Percentiles rank a stretch among this genome's conserved stretches.
phyloP scores from a whole-genome alignment of 2,113 vertebrate genomes.

The Podarcis raffonei region DNA sequence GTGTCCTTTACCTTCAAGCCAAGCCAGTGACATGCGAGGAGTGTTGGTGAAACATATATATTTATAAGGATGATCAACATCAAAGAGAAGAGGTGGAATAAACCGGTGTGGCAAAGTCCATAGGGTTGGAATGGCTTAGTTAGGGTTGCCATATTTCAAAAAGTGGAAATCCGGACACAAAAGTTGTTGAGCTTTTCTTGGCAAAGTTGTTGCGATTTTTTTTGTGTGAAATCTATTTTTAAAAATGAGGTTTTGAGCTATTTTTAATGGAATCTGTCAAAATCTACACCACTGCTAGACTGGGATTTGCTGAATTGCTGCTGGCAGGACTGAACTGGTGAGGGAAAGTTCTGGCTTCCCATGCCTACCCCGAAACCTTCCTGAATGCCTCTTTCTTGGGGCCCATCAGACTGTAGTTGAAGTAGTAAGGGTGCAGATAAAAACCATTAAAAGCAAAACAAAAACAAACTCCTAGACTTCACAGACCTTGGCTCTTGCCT shows the following conservation, averaged over 20 bases:
- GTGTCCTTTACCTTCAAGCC: neutral
- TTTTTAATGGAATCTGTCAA: too few relatives aligned
- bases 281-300: neutral
- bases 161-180: too few relatives aligned
- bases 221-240: too few relatives aligned
- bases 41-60: slow-evolving; percentile 42
- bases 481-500: neutral
- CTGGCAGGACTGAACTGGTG: neutral
- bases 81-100: neutral
- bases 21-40: slow-evolving; percentile 8
- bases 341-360: neutral
- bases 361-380: neutral
- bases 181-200: too few relatives aligned
- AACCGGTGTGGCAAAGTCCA: neutral
- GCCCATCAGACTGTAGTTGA: neutral
- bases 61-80: too few relatives aligned
- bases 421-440: neutral
- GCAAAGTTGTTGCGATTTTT: too few relatives aligned
- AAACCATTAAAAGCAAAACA: neutral
- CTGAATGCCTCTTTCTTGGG: neutral
- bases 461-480: neutral
- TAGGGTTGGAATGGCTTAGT: neutral
- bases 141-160: too few relatives aligned
- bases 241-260: too few relatives aligned
- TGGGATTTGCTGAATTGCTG: neutral